Base-by-base conservation (phyloP, 2,113 vertebrate species). In the Tragelaphus scriptus region DNA sequence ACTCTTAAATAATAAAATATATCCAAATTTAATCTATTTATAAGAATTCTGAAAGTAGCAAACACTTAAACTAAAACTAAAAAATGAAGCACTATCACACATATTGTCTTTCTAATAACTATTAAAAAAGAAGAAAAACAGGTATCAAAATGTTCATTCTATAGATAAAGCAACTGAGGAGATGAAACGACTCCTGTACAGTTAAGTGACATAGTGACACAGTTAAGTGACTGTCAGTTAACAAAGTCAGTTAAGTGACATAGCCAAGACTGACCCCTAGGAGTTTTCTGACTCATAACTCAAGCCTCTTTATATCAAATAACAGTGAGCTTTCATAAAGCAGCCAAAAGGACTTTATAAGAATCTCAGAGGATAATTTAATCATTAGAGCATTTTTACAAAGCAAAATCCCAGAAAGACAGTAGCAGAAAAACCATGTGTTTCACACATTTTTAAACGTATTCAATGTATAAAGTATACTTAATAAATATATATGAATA, bases 11-110 rank as follows among this genome's bases (percentile, higher is more conserved):
- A 95, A 90, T 8, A 87, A 79, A 94, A 90, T 40, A 47, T 63
- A 90, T 68, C 85, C 36, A 84, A 88, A 82, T 36, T 86, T 90
- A 96, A 94, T 7, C 13, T 63, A 13, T 89, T 90, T 59, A 65
- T 8, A 96, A 92, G 30, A 89, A 92, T 91, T 92, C 53, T 90
- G 86, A 93, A 96, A 92, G 61, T 82, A 89, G 86, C 59, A 80
- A 17, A 77, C 16, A 71, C 36, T 56, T 91, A 85, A 26, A 94
- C 77, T 56, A 88, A 97, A 96, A 94, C 17, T 71, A 7, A 55
- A 96, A 84, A 96, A 55, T 26, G 19, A 96, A 95, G 44, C 63
- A 89, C 32, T 51, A 36, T 32, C 32, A 65, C 15, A 92, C 89
- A 92, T 36, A 88, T 68, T 82, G 96, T 28, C 36, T 56, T 93